Percentiles rank a stretch among this genome's conserved stretches.
phyloP scores from a whole-genome alignment of 1,140 invertebrate species.

The Drosophila elegans region DNA sequence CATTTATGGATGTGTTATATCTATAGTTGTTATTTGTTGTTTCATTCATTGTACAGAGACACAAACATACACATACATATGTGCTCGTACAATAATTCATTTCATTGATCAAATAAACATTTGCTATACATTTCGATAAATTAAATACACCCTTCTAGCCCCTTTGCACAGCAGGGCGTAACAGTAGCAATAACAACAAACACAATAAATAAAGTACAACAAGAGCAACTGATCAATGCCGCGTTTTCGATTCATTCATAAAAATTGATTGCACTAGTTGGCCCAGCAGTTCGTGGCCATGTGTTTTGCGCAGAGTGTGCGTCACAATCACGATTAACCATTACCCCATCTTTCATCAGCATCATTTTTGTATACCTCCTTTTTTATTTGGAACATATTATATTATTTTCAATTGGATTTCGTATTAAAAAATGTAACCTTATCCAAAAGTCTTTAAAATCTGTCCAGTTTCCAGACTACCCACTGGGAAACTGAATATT shows the following conservation, averaged over 20 bases:
- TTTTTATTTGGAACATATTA: background rate
- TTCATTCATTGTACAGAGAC: conserved; percentile 55
- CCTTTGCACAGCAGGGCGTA: conserved; percentile 59
- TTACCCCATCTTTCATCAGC: background rate
- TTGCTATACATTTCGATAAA: conserved; percentile 81
- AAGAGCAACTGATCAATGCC: conserved; percentile 49
- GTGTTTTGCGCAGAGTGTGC: conserved; percentile 37
- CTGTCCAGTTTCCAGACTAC: no score
- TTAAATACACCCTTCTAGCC: conserved; percentile 55
- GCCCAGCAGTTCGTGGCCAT: conserved; percentile 39
- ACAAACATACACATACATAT: conserved; percentile 19
- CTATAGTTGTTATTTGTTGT: conserved; percentile 43
- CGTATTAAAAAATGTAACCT: no score
- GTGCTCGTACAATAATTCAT: conserved; percentile 76
- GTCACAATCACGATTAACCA: conserved; percentile 36
- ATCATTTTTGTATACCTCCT: no score
- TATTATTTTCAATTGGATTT: no score
- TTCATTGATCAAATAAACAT: conserved; percentile 83
- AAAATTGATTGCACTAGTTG: conserved; percentile 80
- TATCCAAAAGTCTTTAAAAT: no score
- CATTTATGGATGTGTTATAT: conserved; percentile 52
- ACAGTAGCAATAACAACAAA: conserved; percentile 20
- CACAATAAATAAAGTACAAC: conserved; percentile 16
- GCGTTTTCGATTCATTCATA: conserved; percentile 75
- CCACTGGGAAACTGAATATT: no score